Percentiles rank a stretch among this genome's conserved stretches.
Evolutionary conservation across 2,888 invertebrate genomes (phyloP).

Genomic region (Alcis repandata): DNA sequence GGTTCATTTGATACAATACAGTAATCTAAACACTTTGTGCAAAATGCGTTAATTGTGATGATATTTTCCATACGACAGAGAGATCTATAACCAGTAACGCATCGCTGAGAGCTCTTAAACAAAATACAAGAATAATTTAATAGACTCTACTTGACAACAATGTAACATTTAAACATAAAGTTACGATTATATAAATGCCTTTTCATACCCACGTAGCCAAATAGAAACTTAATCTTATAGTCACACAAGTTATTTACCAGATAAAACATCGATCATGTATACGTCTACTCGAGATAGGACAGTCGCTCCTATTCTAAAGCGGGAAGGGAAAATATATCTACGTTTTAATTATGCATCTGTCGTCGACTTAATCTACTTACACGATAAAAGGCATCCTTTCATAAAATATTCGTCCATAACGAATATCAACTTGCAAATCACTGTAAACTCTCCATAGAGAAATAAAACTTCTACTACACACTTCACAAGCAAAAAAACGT

Average conservation of each 20-base stretch:
- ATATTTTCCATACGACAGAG: slow-evolving; percentile 47
- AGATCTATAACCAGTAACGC: slow-evolving; percentile 55
- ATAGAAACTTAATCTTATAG: slow-evolving; percentile 66
- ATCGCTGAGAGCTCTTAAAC: slow-evolving; percentile 62
- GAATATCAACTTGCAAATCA: slow-evolving; percentile 72
- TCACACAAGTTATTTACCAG: slow-evolving; percentile 53
- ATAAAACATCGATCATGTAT: slow-evolving; percentile 60
- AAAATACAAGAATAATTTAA: slow-evolving; percentile 81
- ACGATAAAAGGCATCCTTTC: slow-evolving; percentile 83
- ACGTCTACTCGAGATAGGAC: slow-evolving; percentile 65
- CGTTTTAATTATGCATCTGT: slow-evolving; percentile 74
- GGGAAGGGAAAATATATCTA: slow-evolving; percentile 66
- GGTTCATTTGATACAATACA: slow-evolving; percentile 43
- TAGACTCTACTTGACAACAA: slow-evolving; percentile 82
- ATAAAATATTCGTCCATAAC: slow-evolving; percentile 72
- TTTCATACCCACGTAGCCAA: slow-evolving; percentile 69
- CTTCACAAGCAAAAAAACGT: slow-evolving; percentile 75
- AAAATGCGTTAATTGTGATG: slow-evolving; percentile 51
- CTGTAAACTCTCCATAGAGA: slow-evolving; percentile 66
- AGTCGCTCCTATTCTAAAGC: slow-evolving; percentile 66
- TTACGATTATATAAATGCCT: slow-evolving; percentile 79
- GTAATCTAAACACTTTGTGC: slow-evolving; percentile 49
- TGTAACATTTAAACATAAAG: slow-evolving; percentile 79
- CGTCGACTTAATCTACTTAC: slow-evolving; percentile 79
- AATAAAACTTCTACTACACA: slow-evolving; percentile 72